Evolutionary conservation across 2,888 invertebrate species (phyloP).

Genomic region (Sussaba pulchella): DNA sequence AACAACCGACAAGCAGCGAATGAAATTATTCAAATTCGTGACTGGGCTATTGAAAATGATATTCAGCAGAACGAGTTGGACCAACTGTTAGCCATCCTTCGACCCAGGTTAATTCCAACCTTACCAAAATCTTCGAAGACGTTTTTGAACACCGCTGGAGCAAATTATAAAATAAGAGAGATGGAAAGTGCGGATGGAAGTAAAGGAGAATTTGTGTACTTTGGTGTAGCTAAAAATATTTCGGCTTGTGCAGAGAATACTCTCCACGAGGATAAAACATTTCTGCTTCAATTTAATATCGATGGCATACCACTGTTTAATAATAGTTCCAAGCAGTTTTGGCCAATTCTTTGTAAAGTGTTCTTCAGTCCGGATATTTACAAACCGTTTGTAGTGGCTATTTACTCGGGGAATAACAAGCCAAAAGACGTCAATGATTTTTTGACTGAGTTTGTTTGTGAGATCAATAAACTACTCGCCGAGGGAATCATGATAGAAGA

Average conservation of each 20-base stretch:
- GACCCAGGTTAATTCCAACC: slow-evolving; percentile 38
- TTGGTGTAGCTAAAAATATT: slow-evolving; percentile 39
- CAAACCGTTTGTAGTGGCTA: slow-evolving; percentile 64
- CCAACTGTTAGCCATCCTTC: slow-evolving; percentile 51
- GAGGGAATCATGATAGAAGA: too few species aligned
- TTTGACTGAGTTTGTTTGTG: too few species aligned
- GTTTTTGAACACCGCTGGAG: not conserved
- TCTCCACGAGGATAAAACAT: slow-evolving; percentile 46
- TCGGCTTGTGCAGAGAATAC: slow-evolving; percentile 47
- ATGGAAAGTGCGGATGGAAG: not conserved
- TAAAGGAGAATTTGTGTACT: slow-evolving; percentile 57
- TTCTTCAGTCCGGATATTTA: slow-evolving; percentile 62
- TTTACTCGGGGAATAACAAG: slow-evolving; percentile 67
- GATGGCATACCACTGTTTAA: slow-evolving; percentile 64
- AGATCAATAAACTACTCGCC: too few species aligned
- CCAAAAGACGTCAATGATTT: slow-evolving; percentile 59
- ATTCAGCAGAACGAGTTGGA: slow-evolving; percentile 53
- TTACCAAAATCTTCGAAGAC: slow-evolving; percentile 59
- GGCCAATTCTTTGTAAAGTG: slow-evolving; percentile 66
- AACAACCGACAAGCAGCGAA: too few species aligned
- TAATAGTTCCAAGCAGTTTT: slow-evolving; percentile 61
- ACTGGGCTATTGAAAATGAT: slow-evolving; percentile 38
- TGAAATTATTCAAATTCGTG: slow-evolving; percentile 2
- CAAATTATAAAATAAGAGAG: not conserved
- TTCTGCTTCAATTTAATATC: slow-evolving; percentile 60